Base-by-base conservation (phyloP, 1,140 invertebrate species). In the Lordiphosa mommai region DNA sequence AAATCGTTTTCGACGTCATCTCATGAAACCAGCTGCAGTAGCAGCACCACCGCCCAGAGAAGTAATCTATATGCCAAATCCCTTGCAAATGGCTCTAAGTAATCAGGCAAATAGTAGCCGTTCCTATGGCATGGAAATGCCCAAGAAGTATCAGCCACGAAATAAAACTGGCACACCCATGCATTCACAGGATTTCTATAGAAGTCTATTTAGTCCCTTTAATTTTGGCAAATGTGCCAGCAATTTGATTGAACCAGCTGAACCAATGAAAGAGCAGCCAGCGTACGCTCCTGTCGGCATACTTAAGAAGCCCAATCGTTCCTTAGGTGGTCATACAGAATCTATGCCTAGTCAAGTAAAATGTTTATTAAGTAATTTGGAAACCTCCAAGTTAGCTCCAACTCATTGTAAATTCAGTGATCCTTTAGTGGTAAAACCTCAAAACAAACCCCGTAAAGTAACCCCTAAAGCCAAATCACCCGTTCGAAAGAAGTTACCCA, bases 151-250 rank as follows among this genome's bases (percentile, higher is more conserved):
- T n/a, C n/a, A n/a, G n/a, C n/a, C n/a, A n/a, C n/a, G n/a, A n/a
- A n/a, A n/a, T n/a, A n/a, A n/a, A n/a, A n/a, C n/a, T n/a, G n/a
- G n/a, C n/a, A n/a, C n/a, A n/a, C n/a, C n/a, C n/a, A n/a, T n/a
- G n/a, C n/a, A n/a, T n/a, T n/a, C n/a, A n/a, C n/a, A 29, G 12
- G 38, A 17, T 4, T 47, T 14, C 27, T 2, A 13, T 5, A 20
- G 4, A 27, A 27, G 7, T 7, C 16, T 9, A 3, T 68, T 56
- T 4, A 23, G 5, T 12, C 27, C 49, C 0, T 69, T 64, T 7
- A 69, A 69, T 12, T 69, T 69, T 47, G 66, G 66, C 17, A 53
- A 14, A 9, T 59, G 44, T 5, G 66, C 66, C 1, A 34, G 14
- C 2, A 30, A 2, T 13, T 13, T 38, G 7, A 38, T 57, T 12